phyloP scores from a whole-genome alignment of 64 coral and sea anemone species.

The Astreopora myriophthalma region DNA sequence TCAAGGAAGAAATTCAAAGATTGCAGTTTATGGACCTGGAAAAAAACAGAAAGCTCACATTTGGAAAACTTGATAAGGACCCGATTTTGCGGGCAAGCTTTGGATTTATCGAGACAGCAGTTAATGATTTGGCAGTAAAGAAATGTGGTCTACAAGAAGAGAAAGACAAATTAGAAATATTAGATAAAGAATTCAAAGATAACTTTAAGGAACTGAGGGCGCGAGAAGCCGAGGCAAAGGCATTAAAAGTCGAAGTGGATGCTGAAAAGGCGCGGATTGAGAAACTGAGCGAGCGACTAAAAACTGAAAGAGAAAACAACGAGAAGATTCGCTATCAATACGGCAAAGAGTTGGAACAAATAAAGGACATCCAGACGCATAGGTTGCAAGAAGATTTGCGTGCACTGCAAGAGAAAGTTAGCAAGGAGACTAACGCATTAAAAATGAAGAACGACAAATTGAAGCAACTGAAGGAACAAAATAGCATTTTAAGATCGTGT shows the following conservation, averaged over 20 bases:
- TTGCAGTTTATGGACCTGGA: neutral
- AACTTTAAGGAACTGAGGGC: neutral
- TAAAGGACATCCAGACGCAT: neutral
- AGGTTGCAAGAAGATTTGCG: neutral
- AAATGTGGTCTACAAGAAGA: neutral
- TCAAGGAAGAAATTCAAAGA: constrained; percentile 5
- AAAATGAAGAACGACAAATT: neutral
- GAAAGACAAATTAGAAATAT: neutral
- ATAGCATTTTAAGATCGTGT: neutral
- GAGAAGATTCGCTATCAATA: neutral
- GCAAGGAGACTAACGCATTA: neutral
- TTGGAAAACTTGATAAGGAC: neutral
- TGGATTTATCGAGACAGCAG: neutral
- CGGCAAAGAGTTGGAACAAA: neutral
- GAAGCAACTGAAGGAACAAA: neutral
- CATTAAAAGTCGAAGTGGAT: neutral
- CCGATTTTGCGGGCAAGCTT: neutral
- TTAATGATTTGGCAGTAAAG: neutral
- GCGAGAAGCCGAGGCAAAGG: neutral
- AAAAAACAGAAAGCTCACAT: neutral
- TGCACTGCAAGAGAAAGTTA: neutral
- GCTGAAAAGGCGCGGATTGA: neutral
- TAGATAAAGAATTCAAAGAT: neutral
- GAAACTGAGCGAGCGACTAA: neutral
- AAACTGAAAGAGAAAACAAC: neutral